These are phyloP conservation scores for Lasioglossum lativentre DNA, from an alignment of 2,888 invertebrate species.

Conservation along the genomic window DNA sequence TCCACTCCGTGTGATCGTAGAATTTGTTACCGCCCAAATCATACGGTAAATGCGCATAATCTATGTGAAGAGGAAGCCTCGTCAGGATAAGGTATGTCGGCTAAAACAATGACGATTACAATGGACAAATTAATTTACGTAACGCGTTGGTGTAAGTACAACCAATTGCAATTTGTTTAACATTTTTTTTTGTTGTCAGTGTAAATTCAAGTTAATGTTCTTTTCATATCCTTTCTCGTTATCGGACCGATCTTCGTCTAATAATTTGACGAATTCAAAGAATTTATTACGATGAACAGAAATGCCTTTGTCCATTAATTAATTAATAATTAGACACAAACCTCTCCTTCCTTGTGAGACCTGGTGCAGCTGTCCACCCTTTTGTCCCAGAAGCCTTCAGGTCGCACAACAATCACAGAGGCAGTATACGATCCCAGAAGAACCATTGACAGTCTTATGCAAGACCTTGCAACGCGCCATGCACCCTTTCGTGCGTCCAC, in stretches of 20 bases:
- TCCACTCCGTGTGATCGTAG: conserved; percentile 91
- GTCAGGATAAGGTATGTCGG: conserved; percentile 89
- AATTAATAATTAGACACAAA: conserved; percentile 67
- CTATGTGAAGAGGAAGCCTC: conserved; percentile 89
- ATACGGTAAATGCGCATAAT: conserved; percentile 89
- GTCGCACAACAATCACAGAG: conserved; percentile 88
- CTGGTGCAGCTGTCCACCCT: conserved; percentile 90
- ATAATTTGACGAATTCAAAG: neutral
- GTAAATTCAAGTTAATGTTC: too few relatives aligned
- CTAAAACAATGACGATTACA: conserved; percentile 85
- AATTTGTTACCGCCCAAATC: conserved; percentile 90
- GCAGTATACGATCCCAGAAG: conserved; percentile 85
- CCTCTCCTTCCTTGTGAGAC: conserved; percentile 87
- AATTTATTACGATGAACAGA: neutral
- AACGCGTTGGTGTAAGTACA: too few relatives aligned
- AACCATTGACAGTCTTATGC: conserved; percentile 87
- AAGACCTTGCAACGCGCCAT: conserved; percentile 87
- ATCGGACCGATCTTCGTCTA: neutral
- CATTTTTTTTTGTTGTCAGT: too few relatives aligned
- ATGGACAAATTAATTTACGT: conserved; percentile 34
- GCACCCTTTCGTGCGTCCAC: conserved; percentile 89
- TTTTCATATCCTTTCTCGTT: neutral
- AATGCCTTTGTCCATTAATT: neutral
- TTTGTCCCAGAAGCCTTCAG: conserved; percentile 92
- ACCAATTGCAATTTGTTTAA: too few relatives aligned